Evolutionary conservation across 1,140 invertebrate species (phyloP).

Genomic region (Acromyrmex charruanus): DNA sequence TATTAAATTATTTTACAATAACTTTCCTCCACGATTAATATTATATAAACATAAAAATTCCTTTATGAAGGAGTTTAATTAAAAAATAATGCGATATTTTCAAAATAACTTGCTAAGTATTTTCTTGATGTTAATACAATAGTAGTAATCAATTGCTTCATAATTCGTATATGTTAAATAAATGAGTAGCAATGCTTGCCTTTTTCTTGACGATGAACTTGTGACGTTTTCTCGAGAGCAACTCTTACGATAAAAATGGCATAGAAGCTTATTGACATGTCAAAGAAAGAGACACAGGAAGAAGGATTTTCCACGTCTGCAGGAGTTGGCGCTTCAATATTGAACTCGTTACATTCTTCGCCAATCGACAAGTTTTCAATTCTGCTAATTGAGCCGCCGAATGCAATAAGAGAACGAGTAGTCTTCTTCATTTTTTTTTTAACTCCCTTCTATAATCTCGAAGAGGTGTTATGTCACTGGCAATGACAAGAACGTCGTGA

Average conservation of each 20-base stretch:
- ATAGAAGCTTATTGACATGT: constrained; percentile 50
- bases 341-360: constrained; percentile 51
- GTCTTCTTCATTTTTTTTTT: constrained; percentile 2
- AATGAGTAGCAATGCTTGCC: not conserved
- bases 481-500: constrained; percentile 11
- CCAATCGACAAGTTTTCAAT: constrained; percentile 59
- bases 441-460: not conserved
- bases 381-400: constrained; percentile 65
- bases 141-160: constrained; percentile 35
- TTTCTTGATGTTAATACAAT: not conserved
- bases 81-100: not conserved
- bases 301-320: constrained; percentile 42
- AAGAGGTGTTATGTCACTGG: not conserved
- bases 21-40: not conserved
- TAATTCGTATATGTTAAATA: not conserved
- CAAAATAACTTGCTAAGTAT: not conserved
- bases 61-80: not conserved
- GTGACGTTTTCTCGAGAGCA: constrained; percentile 33
- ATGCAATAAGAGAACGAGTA: constrained; percentile 41
- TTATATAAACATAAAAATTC: not conserved
- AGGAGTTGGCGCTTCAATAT: constrained; percentile 48
- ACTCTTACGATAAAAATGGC: constrained; percentile 23
- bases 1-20: too few species aligned
- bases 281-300: not conserved
- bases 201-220: constrained; percentile 23